Conservation (phyloP, 1,140 invertebrate species). For the Drosophila ercepeae region DNA sequence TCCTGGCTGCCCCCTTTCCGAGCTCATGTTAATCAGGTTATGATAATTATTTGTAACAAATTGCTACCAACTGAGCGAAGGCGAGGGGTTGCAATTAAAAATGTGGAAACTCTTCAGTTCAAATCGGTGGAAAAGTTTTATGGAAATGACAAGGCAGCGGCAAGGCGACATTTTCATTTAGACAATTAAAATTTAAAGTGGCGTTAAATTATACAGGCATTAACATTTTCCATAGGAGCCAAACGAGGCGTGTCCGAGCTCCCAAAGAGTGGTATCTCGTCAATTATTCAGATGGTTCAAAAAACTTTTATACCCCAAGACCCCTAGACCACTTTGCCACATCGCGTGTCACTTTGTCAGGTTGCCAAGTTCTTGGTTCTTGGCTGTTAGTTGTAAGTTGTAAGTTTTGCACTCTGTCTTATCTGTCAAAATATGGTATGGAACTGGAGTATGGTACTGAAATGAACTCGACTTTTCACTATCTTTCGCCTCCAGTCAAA, state of each 20-base stretch:
- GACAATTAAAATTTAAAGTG: conserved; percentile 84
- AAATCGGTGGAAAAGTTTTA: conserved; percentile 69
- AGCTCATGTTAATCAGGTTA: conserved; percentile 84
- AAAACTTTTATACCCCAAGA: conserved; percentile 22
- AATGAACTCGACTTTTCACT: conserved; percentile 44
- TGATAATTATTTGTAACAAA: conserved; percentile 84
- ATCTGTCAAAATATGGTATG: conserved; percentile 36
- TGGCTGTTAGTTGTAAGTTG: conserved; percentile 10
- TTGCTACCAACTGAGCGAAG: conserved; percentile 42
- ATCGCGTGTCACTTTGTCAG: conserved; percentile 65
- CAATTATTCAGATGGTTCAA: conserved; percentile 67
- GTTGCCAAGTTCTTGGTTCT: conserved; percentile 24
- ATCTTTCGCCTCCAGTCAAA: conserved; percentile 40
- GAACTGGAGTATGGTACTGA: background rate
- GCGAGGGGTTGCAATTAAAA: conserved; percentile 67
- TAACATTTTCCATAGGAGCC: conserved; percentile 29
- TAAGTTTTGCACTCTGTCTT: conserved; percentile 22
- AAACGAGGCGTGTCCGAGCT: conserved; percentile 13
- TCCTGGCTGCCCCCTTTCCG: background rate
- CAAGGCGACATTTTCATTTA: conserved; percentile 79
- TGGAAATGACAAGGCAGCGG: conserved; percentile 72
- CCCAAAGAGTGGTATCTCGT: conserved; percentile 22
- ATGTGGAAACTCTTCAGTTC: conserved; percentile 65
- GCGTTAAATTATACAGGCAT: conserved; percentile 83
- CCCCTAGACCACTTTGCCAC: conserved; percentile 10